Conservation (phyloP, 1,140 invertebrate genomes). For the Leucophenga varia region DNA sequence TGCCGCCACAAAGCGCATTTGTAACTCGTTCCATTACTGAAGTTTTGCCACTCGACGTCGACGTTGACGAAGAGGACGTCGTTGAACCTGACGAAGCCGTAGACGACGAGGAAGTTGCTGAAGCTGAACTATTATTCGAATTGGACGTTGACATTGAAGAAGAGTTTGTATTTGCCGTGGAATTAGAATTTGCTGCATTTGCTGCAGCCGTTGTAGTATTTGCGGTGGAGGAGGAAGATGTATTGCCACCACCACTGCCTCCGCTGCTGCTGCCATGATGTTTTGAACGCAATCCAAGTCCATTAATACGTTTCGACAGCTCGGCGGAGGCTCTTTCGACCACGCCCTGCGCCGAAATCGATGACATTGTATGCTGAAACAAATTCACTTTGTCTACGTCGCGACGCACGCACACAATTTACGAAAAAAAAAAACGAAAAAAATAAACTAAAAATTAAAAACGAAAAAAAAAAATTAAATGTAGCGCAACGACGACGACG, state of each 20-base stretch:
- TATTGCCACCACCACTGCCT: not conserved
- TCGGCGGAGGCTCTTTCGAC: constrained; percentile 86
- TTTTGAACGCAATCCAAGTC: constrained; percentile 73
- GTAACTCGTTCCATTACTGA: constrained; percentile 84
- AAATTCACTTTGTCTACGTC: constrained; percentile 50
- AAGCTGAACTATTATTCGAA: not conserved
- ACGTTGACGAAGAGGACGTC: constrained; percentile 7
- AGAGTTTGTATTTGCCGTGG: constrained; percentile 21
- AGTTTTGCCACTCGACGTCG: constrained; percentile 56
- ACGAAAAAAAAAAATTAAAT: not conserved
- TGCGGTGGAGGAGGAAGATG: not conserved
- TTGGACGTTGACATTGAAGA: not conserved
- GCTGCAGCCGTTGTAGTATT: not conserved
- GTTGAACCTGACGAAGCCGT: constrained; percentile 5
- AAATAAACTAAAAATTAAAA: too few species aligned
- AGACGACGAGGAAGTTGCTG: constrained; percentile 9
- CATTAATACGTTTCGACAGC: constrained; percentile 83
- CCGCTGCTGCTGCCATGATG: constrained; percentile 59
- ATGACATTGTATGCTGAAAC: constrained; percentile 56
- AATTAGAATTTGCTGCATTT: constrained; percentile 21
- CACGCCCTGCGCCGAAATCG: constrained; percentile 60
- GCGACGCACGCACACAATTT: constrained; percentile 4
- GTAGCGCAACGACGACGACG: too few species aligned
- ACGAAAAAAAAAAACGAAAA: not conserved
- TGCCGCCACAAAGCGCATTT: constrained; percentile 75